Base-by-base conservation (phyloP, 2,113 vertebrate genomes). In the Budorcas taxicolor region DNA sequence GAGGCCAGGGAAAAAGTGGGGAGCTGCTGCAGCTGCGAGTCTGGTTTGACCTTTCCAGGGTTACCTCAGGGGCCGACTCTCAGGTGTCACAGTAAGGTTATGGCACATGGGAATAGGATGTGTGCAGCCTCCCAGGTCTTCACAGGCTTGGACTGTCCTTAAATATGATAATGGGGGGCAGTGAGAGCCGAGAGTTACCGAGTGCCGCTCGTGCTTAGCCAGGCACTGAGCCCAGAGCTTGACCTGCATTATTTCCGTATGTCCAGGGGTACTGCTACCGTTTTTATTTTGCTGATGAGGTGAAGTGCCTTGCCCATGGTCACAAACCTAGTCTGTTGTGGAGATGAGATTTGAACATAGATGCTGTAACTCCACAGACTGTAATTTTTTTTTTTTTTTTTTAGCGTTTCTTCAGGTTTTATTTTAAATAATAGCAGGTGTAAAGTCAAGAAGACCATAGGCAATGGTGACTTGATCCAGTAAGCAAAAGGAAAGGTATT, bases 101-200 rank as follows among this genome's bases (percentile, higher is more conserved):
- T 47, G 45, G 80, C 29, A 8, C 7, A 0, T 31, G 53, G 27
- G 33, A 47, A 31, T 53, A 16, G 43, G 36, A 36, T 82, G 52
- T 11, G 43, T 64, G 36, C 80, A 31, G 40, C 27, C 52, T 58
- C 3, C 40, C 23, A 58, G 13, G 50, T 23, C 64, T 87, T 62
- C 55, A 12, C 23, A 8, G 17, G 19, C 43, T 14, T 52, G 40
- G 52, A 27, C 43, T 55, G 40, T 45, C 53, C 15, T 1, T 50
- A 27, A 11, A 0, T 0, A 10, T 47, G 40, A 36, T 43, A 33
- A 1, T 1, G 23, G 47, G 47, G 23, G 21, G 3, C 6, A 33
- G 36, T 13, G n/a, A 19, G 6, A 60, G 21, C 1, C 0, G 47
- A 84, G 29, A 19, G 52, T 15, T 57, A 12, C 19, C 7, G 5